Conservation (phyloP, 1,140 invertebrate genomes). For the Diorhabda carinulata region DNA sequence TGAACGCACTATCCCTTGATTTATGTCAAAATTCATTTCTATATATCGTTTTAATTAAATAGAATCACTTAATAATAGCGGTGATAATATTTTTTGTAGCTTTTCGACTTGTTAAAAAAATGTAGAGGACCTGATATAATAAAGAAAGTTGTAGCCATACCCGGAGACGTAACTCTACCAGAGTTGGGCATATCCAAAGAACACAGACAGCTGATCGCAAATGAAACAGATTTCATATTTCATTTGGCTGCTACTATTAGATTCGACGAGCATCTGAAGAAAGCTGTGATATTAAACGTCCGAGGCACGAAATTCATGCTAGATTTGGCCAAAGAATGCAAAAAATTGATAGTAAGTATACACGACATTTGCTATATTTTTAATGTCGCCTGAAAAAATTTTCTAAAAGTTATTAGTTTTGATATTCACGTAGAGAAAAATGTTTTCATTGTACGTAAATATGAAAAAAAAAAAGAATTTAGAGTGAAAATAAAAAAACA, state of each 20-base stretch:
- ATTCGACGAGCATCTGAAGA: conserved; percentile 62
- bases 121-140: conserved; percentile 39
- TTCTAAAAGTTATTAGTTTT: too few relatives aligned
- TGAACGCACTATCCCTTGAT: too few relatives aligned
- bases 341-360: conserved; percentile 44
- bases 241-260: conserved; percentile 66
- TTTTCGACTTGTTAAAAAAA: conserved; percentile 35
- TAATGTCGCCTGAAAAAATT: too few relatives aligned
- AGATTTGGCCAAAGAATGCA: conserved; percentile 56
- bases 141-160: conserved; percentile 66
- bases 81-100: conserved; percentile 18
- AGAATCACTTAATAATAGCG: neutral
- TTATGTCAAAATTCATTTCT: too few relatives aligned
- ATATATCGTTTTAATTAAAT: neutral
- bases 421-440: too few relatives aligned
- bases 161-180: conserved; percentile 71
- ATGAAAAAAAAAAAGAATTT: too few relatives aligned
- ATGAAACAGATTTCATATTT: conserved; percentile 61
- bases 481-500: too few relatives aligned
- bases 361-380: neutral
- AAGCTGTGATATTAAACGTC: conserved; percentile 56
- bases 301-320: conserved; percentile 62
- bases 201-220: conserved; percentile 48
- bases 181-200: conserved; percentile 50
- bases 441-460: too few relatives aligned